Base-by-base conservation (phyloP, 2,888 invertebrate genomes). In the Volucella bombylans region DNA sequence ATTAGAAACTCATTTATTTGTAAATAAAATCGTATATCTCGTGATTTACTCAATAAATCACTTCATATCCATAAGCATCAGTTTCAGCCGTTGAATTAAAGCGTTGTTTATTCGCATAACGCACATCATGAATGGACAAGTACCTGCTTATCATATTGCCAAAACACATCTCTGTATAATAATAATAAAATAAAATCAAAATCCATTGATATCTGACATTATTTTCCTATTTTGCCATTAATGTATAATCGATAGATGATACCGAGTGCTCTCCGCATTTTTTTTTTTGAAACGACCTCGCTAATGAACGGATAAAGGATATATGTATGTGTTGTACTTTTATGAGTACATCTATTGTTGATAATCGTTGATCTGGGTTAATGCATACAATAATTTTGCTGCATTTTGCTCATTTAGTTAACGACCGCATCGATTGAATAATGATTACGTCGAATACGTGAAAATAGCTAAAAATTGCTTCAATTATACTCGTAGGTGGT, bases 231-330 rank as follows among this genome's bases (percentile, higher is more conserved):
- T 23, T 43, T 12, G 23, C 18, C 15, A 38, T 14, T 72, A 79
- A 67, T 72, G 39, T 39, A 54, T 72, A 72, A 79, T 79, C 79
- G 65, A 79, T 79, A 67, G 23, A 67, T 57, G 41, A 23, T 23
- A 15, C 4, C 54, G 2, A 8, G 54, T 8, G 11, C 39, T 14
- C 1, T n/a, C 23, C 4, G n/a, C n/a, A n/a, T n/a, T 9, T 15
- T 10, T 52, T 39, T 52, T 23, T 18, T 54, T 45, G 10, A 11
- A 43, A 12, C 43, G 43, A 39, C 45, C 52, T 12, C 50, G 4
- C 54, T 43, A 67, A 67, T 67, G 67, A 41, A 43, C 14, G 11
- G 41, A 41, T 12, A 43, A 15, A 61, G 15, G 14, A 12, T 31
- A 31, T 3, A 23, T 23, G 18, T 23, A 23, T 23, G 3, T 23